These are phyloP conservation scores for Papilio polytes DNA, from an alignment of 1,140 invertebrate genomes.

Conservation along the genomic window DNA sequence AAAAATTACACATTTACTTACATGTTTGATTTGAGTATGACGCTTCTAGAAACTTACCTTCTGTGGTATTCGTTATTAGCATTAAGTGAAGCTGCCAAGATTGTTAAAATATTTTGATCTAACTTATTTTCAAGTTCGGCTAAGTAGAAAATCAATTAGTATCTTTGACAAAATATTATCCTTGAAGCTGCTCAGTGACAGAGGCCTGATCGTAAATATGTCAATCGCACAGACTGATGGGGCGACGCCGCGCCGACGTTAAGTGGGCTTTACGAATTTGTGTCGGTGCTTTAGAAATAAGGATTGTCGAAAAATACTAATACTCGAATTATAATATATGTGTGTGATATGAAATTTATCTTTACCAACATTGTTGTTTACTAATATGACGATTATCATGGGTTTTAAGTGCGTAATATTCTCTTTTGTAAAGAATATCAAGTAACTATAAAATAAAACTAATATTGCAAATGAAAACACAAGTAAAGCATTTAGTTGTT, in stretches of 20 bases:
- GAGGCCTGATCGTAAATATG: background rate
- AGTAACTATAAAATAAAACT: too few species aligned
- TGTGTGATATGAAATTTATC: too few species aligned
- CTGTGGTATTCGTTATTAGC: background rate
- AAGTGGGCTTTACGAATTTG: background rate
- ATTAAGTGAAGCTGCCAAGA: background rate
- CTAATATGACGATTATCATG: too few species aligned
- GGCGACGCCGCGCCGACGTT: background rate
- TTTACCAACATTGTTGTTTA: too few species aligned
- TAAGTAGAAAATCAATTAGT: background rate
- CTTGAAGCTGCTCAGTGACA: background rate
- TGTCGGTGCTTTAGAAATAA: background rate
- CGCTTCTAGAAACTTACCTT: background rate
- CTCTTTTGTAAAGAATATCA: too few species aligned
- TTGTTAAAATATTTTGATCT: background rate
- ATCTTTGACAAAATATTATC: background rate
- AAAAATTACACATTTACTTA: background rate
- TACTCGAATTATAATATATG: too few species aligned
- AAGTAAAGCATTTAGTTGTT: background rate
- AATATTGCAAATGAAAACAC: background rate
- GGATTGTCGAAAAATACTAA: background rate
- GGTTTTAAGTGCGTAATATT: too few species aligned
- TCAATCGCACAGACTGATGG: conserved; percentile 15
- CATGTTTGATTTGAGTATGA: too few species aligned
- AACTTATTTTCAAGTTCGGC: background rate